Evolutionary conservation across 2,113 vertebrate species (phyloP), one percentile per base, ranked within the genome.

Genomic region (Alligator sinensis): DNA sequence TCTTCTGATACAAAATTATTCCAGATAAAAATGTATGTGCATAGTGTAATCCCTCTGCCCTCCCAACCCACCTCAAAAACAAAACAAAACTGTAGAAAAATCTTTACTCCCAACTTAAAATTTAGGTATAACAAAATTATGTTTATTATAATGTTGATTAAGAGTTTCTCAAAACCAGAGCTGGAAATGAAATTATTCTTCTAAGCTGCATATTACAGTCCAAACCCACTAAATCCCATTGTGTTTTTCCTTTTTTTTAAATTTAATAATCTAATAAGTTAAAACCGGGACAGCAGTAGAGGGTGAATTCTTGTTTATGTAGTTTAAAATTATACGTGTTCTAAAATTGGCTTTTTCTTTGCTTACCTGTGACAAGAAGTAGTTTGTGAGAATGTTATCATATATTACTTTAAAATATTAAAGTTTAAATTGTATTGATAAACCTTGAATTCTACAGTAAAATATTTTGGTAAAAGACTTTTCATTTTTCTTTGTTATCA

Each of bases 401-500:
- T 68, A 19, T 34, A 66, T 28, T 24, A 7, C 12, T 68, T 86
- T 59, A 27, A 30, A 82, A 21, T 66, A 82, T 2, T 80, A 30
- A 83, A 17, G 14, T 60, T 81, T 30, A 90, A 38, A 84, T 21
- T 38, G 59, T 64, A 74, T 12, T 74, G 17, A 11, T 72, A 54
- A 60, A 54, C 75, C 55, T 80, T 87, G 6, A 57, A 5, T 55
- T 76, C n/a, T 80, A 12, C 28, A 27, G 22, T 62, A 28, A 24
- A 75, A 57, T 54, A 30, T 63, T 70, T 10, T 24, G 21, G 11
- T 86, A 22, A 77, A 61, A 88, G 8, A 80, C 82, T 30, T 72
- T n/a, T 11, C 10, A 11, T 76, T 17, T 86, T 79, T 15, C 63
- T 91, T 64, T 94, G 77, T 85, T 80, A 87, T 92, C 92, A 99